Evolutionary conservation across 2,888 invertebrate species (phyloP).

Genomic region (Scaptomyza polygonia): DNA sequence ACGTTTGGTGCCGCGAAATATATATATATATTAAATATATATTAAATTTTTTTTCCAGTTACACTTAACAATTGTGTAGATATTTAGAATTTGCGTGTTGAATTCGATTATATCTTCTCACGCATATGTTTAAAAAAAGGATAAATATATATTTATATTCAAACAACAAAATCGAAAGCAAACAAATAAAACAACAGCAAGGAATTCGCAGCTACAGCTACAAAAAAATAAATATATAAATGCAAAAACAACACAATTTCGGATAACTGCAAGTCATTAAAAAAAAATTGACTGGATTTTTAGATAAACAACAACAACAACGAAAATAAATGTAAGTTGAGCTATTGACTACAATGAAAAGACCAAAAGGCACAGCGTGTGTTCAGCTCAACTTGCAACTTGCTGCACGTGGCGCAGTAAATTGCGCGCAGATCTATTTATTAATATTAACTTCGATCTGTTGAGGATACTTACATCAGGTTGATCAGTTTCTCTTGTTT

Average conservation of each 20-base stretch:
- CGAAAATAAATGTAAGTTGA: conserved; percentile 39
- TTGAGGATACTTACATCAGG: not conserved
- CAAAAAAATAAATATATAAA: conserved; percentile 37
- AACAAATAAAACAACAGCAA: conserved; percentile 26
- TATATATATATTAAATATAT: conserved; percentile 15
- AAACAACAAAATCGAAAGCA: conserved; percentile 27
- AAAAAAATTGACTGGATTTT: conserved; percentile 27
- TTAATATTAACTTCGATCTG: not conserved
- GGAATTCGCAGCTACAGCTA: conserved; percentile 37
- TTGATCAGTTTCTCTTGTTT: not conserved
- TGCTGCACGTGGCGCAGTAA: conserved; percentile 37
- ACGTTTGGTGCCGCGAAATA: conserved; percentile 8
- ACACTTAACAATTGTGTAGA: conserved; percentile 57
- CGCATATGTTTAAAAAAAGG: conserved; percentile 4
- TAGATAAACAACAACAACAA: conserved; percentile 14
- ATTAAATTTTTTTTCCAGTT: conserved; percentile 52
- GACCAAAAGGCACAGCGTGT: not conserved
- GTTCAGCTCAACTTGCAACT: conserved; percentile 2
- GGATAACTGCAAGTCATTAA: conserved; percentile 35
- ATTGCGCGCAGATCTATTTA: conserved; percentile 6
- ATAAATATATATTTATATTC: conserved; percentile 26
- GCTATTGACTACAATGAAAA: not conserved
- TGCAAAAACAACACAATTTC: conserved; percentile 31
- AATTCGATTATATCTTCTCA: conserved; percentile 48
- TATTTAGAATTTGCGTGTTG: conserved; percentile 61